A percentile compares a stretch with the other conserved stretches of the same genome.
Conservation (phyloP, 2,888 invertebrate species). For the Hipparchia semele region DNA sequence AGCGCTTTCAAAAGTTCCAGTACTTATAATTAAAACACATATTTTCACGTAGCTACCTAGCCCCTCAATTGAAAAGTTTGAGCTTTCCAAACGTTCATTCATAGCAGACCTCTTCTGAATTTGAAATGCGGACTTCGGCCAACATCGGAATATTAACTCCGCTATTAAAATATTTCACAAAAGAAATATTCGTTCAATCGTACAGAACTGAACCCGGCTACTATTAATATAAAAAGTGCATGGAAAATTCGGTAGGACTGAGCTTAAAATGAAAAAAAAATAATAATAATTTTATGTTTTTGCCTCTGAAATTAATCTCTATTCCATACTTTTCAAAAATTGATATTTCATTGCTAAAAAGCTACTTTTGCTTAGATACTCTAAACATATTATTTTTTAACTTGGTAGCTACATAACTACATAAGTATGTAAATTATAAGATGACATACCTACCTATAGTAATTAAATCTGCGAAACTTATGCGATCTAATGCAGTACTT, state of each 20-base stretch:
- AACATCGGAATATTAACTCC: constrained; percentile 17
- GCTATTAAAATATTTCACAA: constrained; percentile 16
- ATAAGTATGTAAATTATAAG: not conserved
- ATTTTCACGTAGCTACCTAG: constrained; percentile 13
- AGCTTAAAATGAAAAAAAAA: too few species aligned
- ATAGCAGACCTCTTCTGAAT: constrained; percentile 26
- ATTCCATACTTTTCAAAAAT: too few species aligned
- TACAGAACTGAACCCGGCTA: not conserved
- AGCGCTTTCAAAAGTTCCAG: constrained; percentile 12
- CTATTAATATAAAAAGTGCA: not conserved
- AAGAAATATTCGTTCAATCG: constrained; percentile 5
- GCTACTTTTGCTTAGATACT: too few species aligned
- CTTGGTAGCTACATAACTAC: not conserved
- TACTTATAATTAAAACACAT: constrained; percentile 28
- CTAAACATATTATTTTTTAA: not conserved
- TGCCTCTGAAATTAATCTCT: too few species aligned
- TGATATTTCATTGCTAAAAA: too few species aligned
- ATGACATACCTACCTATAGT: constrained; percentile 3
- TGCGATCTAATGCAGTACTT: not conserved
- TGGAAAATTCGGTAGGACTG: not conserved
- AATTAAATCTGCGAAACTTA: not conserved
- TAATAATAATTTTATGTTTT: too few species aligned
- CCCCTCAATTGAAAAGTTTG: constrained; percentile 33
- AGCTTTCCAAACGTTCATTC: constrained; percentile 27
- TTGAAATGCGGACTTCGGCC: constrained; percentile 21